These are phyloP conservation scores for Oryzias sinensis DNA, from an alignment of 2,797 vertebrate genomes.

Conservation along the genomic window DNA sequence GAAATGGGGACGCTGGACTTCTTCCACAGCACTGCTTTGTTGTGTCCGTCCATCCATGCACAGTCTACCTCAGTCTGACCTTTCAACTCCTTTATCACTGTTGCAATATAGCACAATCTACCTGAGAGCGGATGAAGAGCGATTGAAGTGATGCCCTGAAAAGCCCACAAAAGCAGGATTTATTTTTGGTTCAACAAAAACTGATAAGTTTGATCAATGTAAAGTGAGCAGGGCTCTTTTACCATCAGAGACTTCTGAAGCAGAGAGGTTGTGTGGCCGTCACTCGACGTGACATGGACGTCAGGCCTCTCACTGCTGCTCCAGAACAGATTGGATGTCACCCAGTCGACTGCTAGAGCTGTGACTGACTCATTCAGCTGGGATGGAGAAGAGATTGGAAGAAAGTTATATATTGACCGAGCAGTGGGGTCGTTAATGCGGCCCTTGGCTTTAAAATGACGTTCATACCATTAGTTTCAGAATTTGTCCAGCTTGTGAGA, in stretches of 20 bases:
- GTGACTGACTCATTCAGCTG: constrained; percentile 64
- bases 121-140: constrained; percentile 80
- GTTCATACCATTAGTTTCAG: constrained; percentile 65
- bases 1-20: constrained; percentile 75
- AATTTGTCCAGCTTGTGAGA: constrained; percentile 63
- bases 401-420: background rate
- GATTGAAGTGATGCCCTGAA: constrained; percentile 69
- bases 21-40: constrained; percentile 77
- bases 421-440: too few species aligned
- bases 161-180: too few species aligned
- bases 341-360: constrained; percentile 87
- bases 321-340: constrained; percentile 89
- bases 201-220: background rate
- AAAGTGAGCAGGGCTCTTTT: constrained; percentile 1
- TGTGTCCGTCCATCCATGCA: constrained; percentile 84
- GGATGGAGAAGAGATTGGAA: background rate
- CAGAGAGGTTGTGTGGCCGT: constrained; percentile 67
- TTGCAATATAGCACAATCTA: constrained; percentile 81
- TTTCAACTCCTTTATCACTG: background rate
- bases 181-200: background rate
- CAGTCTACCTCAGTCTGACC: constrained; percentile 71
- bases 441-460: background rate
- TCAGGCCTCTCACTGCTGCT: constrained; percentile 69
- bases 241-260: constrained; percentile 70
- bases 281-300: constrained; percentile 77